Percentiles rank a stretch among this genome's conserved stretches.
phyloP scores from a whole-genome alignment of 2,888 invertebrate genomes.

The Coenonympha arcania region DNA sequence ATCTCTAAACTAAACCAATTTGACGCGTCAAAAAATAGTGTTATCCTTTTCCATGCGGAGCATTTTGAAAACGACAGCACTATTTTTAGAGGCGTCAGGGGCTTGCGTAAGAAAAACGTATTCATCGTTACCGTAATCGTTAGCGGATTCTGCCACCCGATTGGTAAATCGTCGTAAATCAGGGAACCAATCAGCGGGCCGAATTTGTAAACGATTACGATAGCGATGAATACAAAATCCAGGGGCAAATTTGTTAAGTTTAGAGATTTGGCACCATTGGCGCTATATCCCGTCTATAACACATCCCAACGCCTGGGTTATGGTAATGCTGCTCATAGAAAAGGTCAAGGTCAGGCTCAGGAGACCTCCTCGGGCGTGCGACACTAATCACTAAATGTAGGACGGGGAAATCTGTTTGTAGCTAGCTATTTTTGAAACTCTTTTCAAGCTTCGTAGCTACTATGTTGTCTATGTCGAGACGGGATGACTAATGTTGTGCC shows the following conservation, averaged over 20 bases:
- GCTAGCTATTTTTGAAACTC: neutral
- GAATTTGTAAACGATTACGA: too few species aligned
- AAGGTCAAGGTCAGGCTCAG: neutral
- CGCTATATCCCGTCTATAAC: neutral
- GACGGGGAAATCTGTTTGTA: neutral
- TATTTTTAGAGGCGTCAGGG: too few species aligned
- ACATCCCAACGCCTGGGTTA: neutral
- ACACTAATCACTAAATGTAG: neutral
- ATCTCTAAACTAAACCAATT: too few species aligned
- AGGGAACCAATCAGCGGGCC: too few species aligned
- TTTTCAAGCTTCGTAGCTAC: neutral
- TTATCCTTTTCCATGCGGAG: neutral
- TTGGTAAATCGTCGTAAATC: too few species aligned
- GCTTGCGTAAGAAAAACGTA: too few species aligned
- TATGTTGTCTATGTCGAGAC: too few species aligned
- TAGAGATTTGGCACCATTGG: too few species aligned
- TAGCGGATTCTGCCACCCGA: too few species aligned
- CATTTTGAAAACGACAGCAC: neutral
- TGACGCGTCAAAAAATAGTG: too few species aligned
- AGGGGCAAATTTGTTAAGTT: neutral
- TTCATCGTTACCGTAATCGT: too few species aligned
- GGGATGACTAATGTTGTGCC: neutral
- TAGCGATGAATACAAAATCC: too few species aligned
- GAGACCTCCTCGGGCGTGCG: neutral
- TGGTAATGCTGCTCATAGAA: neutral